Conservation (phyloP, 1,140 invertebrate genomes). For the Trichomalopsis sarcophagae region DNA sequence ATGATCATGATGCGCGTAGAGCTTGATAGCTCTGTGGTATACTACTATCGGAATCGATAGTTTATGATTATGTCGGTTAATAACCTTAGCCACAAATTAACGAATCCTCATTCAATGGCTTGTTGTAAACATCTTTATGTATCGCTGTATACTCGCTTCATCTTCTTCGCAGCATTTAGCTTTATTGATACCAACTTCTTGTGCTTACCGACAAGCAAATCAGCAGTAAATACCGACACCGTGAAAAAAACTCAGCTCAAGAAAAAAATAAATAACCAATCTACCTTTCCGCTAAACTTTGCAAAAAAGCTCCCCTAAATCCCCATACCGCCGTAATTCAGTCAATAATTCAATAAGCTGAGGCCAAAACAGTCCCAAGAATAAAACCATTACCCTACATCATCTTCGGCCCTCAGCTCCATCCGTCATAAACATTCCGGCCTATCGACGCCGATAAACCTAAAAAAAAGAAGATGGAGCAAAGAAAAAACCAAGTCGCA, state of each 20-base stretch:
- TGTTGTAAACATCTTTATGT: neutral
- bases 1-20: neutral
- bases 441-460: neutral
- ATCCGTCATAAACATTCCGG: neutral
- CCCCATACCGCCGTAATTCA: too few species aligned
- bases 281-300: too few species aligned
- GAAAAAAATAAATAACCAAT: too few species aligned
- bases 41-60: slow-evolving; percentile 13
- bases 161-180: neutral
- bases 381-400: neutral
- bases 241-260: neutral
- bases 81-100: slow-evolving; percentile 22
- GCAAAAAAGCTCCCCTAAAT: too few species aligned
- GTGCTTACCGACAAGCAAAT: neutral
- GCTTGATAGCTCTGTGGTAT: neutral
- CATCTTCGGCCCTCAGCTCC: neutral
- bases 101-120: slow-evolving; percentile 17
- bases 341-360: too few species aligned
- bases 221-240: neutral
- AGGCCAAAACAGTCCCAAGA: neutral
- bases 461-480: neutral
- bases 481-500: neutral
- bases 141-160: neutral
- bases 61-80: neutral
- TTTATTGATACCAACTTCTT: neutral